Evolutionary conservation across 2,113 vertebrate species (phyloP), one percentile per base, ranked within the genome.

Genomic region (Myiagra hebetior): DNA sequence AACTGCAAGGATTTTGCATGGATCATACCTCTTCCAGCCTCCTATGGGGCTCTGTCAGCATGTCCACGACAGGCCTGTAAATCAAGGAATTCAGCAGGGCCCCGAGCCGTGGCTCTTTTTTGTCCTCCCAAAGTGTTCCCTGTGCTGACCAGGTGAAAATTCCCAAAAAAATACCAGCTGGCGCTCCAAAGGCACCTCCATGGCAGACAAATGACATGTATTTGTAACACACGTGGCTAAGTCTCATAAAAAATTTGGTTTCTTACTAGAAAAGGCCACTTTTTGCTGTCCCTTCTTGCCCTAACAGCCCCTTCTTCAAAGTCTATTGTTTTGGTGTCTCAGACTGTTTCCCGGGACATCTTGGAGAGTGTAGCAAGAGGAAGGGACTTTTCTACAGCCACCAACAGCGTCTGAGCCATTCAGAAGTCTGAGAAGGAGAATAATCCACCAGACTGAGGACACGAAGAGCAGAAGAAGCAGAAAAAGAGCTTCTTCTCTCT

Each of bases 41-140:
- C 46, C 42, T 15, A 26, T 9, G 1, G 0, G 17, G 24, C 69
- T 65, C 13, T 6, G 1, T 33, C 30, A 81, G 26, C 56, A 49
- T 0, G 0, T 15, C 47, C 39, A 7, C 1, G 6, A 44, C 28
- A 76, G 22, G 30, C 2, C 28, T 49, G 27, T 23, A 26, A 63
- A 31, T 18, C 55, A n/a, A 27, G 22, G 37, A 59, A 44, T 42
- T 75, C 65, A 93, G 41, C 65, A 78, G 65, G 16, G 6, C n/a
- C 16, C 11, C 2, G 9, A 27, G 28, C 3, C 2, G 6, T 1
- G 12, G 26, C 31, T 67, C 55, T 47, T 46, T 72, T 9, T 4
- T 11, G 22, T 24, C 12, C 16, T 3, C 9, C 1, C 15, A 11
- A n/a, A 62, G 24, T 5, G 7, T 2, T 42, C 27, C 19, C 52